Percentiles rank a stretch among this genome's conserved stretches.
Evolutionary conservation across 2,888 invertebrate species (phyloP).

Genomic region (Stenolophus ochropezus): DNA sequence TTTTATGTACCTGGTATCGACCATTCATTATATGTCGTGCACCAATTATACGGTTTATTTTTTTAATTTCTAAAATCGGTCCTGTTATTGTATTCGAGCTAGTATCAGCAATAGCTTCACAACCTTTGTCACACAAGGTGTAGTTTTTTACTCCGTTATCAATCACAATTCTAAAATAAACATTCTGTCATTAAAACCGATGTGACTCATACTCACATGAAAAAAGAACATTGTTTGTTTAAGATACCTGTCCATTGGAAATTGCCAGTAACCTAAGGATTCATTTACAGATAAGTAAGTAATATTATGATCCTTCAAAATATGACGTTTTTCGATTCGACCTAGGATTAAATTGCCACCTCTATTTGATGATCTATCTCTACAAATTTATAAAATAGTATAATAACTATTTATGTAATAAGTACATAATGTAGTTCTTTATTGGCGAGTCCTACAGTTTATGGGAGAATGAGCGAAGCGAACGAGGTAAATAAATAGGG

Average conservation of each 20-base stretch:
- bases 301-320: conserved; percentile 73
- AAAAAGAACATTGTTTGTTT: neutral
- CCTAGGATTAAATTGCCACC: conserved; percentile 79
- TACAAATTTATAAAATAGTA: conserved; percentile 66
- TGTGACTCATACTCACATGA: neutral
- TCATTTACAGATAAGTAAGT: conserved; percentile 78
- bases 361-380: conserved; percentile 75
- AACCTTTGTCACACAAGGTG: conserved; percentile 69
- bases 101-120: conserved; percentile 72
- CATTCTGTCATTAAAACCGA: neutral
- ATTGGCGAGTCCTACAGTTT: too few species aligned
- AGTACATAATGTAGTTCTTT: neutral
- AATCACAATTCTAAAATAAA: conserved; percentile 63
- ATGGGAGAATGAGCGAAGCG: too few species aligned
- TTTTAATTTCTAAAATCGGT: conserved; percentile 69
- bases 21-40: conserved; percentile 68
- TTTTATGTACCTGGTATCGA: conserved; percentile 66
- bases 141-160: conserved; percentile 64
- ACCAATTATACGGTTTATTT: conserved; percentile 70
- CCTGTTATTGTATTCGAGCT: conserved; percentile 72
- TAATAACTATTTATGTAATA: conserved; percentile 30
- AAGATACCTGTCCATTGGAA: conserved; percentile 79
- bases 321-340: conserved; percentile 79
- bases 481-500: too few species aligned
- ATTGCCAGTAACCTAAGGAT: conserved; percentile 80